These are phyloP conservation scores for Drosophila nikananu DNA, from an alignment of 1,140 invertebrate species.

Conservation along the genomic window DNA sequence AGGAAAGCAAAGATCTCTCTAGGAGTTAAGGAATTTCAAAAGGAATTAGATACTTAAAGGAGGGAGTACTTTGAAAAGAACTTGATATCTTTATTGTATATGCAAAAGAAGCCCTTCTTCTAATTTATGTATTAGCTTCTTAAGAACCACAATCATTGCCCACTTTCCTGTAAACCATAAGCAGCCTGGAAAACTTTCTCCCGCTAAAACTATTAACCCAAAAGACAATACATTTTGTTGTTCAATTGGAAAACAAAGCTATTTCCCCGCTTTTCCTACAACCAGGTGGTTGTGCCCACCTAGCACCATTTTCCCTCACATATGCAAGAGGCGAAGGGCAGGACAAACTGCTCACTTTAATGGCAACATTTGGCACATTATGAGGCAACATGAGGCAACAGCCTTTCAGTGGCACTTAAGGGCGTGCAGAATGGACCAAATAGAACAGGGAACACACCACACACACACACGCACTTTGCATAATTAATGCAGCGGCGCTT, in stretches of 20 bases:
- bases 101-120: background rate
- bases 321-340: background rate
- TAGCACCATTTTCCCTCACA: background rate
- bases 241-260: constrained; percentile 1
- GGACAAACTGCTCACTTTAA: constrained; percentile 52
- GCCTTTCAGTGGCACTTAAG: constrained; percentile 51
- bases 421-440: constrained; percentile 39
- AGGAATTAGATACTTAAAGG: background rate
- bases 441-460: constrained; percentile 31
- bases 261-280: background rate
- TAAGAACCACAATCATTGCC: too few relatives aligned
- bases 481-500: constrained; percentile 74
- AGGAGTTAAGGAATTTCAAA: background rate
- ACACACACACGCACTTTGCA: constrained; percentile 75
- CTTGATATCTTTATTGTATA: background rate
- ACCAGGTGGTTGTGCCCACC: background rate
- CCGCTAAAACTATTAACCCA: background rate
- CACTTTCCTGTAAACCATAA: too few relatives aligned
- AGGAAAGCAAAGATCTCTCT: background rate
- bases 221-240: background rate
- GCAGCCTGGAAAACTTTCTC: background rate
- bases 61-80: too few relatives aligned
- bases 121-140: background rate
- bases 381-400: constrained; percentile 32
- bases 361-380: constrained; percentile 70